Conservation (phyloP, 2,888 invertebrate species). For the Hymenopus coronatus region DNA sequence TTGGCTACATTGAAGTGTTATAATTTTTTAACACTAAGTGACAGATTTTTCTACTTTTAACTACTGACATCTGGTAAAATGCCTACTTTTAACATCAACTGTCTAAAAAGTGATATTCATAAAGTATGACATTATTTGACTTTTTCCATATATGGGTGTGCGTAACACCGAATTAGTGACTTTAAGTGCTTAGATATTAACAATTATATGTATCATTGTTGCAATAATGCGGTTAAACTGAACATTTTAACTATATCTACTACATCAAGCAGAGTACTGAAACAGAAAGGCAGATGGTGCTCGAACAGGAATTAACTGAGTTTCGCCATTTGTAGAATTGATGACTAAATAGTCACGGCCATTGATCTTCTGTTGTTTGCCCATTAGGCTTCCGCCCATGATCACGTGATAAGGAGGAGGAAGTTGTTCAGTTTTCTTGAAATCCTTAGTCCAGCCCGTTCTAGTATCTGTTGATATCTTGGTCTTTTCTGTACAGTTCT, state of each 20-base stretch:
- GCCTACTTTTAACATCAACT: no score
- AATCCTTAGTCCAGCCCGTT: background rate
- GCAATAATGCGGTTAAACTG: no score
- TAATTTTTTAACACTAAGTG: no score
- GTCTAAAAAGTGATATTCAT: no score
- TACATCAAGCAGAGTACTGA: conserved; percentile 44
- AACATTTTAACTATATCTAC: background rate
- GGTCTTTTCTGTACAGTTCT: background rate
- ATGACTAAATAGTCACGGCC: conserved; percentile 74
- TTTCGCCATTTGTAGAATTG: conserved; percentile 58
- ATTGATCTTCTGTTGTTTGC: conserved; percentile 61
- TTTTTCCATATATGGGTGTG: no score
- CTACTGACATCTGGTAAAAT: no score
- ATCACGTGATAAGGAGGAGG: conserved; percentile 65
- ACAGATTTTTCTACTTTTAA: no score
- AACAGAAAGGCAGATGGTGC: conserved; percentile 76
- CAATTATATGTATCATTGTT: no score
- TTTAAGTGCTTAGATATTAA: no score
- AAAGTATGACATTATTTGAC: no score
- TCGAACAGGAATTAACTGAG: conserved; percentile 68
- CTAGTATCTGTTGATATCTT: background rate
- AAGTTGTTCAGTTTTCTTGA: conserved; percentile 36
- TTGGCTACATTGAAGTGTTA: no score
- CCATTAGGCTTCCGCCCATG: conserved; percentile 42
- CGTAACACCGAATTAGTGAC: no score